phyloP scores from a whole-genome alignment of 2,888 invertebrate species.

The Tribolium freemani region DNA sequence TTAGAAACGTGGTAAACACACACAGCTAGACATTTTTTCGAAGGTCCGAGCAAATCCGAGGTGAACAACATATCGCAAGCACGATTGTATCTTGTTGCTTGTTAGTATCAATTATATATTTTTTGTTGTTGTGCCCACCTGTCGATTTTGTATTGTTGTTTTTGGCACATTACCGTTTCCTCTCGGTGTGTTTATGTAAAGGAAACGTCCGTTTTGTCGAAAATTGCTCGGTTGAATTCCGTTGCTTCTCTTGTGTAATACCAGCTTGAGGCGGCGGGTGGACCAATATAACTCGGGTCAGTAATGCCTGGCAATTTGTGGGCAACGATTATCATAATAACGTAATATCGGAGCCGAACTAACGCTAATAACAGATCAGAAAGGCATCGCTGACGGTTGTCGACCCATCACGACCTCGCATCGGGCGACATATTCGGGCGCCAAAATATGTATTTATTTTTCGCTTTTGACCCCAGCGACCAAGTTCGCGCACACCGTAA shows the following conservation, averaged over 20 bases:
- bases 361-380: conserved; percentile 51
- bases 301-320: conserved; percentile 59
- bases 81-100: too few relatives aligned
- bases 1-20: too few relatives aligned
- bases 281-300: conserved; percentile 47
- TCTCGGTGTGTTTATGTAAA: neutral
- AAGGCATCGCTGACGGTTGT: conserved; percentile 39
- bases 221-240: neutral
- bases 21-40: too few relatives aligned
- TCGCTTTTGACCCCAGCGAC: conserved; percentile 22
- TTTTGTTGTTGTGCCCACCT: neutral
- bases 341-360: conserved; percentile 58
- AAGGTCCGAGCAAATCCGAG: too few relatives aligned
- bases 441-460: conserved; percentile 29
- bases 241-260: conserved; percentile 39
- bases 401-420: conserved; percentile 13
- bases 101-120: too few relatives aligned
- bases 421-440: conserved; percentile 11
- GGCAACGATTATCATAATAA: conserved; percentile 60
- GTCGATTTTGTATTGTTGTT: neutral
- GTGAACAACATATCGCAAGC: too few relatives aligned
- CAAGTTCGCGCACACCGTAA: conserved; percentile 39
- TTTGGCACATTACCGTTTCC: neutral
- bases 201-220: neutral
- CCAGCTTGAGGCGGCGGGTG: conserved; percentile 42